A percentile compares a stretch with the other conserved stretches of the same genome.
Conservation (phyloP, 1,140 invertebrate species). For the Lepidurus packardi region DNA sequence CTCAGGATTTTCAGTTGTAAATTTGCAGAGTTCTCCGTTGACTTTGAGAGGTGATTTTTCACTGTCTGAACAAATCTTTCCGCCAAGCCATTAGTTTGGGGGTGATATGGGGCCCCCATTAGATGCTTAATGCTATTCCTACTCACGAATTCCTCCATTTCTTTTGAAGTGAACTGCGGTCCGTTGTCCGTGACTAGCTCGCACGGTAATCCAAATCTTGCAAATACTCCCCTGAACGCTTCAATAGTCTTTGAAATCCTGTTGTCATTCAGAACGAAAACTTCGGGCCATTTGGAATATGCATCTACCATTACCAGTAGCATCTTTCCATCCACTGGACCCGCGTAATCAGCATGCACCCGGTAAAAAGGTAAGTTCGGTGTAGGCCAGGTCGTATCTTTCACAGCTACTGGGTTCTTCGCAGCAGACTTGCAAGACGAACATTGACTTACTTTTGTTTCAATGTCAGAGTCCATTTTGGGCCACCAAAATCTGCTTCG, state of each 20-base stretch:
- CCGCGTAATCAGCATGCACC: slow-evolving; percentile 46
- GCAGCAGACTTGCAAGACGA: slow-evolving; percentile 31
- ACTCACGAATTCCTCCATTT: slow-evolving; percentile 44
- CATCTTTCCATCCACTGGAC: slow-evolving; percentile 42
- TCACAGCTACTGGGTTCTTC: slow-evolving; percentile 32
- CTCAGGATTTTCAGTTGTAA: slow-evolving; percentile 17
- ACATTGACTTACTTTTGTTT: slow-evolving; percentile 38
- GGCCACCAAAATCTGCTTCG: slow-evolving; percentile 48
- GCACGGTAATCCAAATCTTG: slow-evolving; percentile 44
- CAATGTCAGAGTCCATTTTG: slow-evolving; percentile 47
- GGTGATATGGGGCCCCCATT: slow-evolving; percentile 41
- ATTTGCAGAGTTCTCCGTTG: neutral
- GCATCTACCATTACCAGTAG: slow-evolving; percentile 48
- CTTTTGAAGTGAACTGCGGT: slow-evolving; percentile 44
- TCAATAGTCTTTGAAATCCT: slow-evolving; percentile 31
- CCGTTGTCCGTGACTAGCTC: slow-evolving; percentile 46
- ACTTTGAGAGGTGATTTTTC: slow-evolving; percentile 40
- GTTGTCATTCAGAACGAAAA: slow-evolving; percentile 34
- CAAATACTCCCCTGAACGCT: slow-evolving; percentile 42
- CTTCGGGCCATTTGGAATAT: slow-evolving; percentile 47
- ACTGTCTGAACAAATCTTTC: slow-evolving; percentile 41
- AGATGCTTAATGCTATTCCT: slow-evolving; percentile 43
- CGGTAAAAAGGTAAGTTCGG: slow-evolving; percentile 31
- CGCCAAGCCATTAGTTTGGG: slow-evolving; percentile 46
- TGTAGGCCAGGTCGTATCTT: slow-evolving; percentile 23